Conservation (phyloP, 2,797 vertebrate genomes). For the Sarcophilus harrisii region DNA sequence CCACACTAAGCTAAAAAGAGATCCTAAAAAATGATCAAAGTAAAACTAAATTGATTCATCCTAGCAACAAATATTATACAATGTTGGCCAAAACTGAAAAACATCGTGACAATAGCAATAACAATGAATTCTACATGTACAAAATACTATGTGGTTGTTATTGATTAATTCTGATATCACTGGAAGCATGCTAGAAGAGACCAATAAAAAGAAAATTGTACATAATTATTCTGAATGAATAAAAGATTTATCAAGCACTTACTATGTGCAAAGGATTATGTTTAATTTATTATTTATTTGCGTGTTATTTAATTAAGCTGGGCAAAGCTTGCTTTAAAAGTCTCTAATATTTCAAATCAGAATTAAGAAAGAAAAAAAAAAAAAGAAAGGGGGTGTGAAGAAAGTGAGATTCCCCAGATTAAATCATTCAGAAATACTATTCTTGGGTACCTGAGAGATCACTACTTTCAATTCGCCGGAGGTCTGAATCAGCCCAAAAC, state of each 20-base stretch:
- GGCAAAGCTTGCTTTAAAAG: not conserved
- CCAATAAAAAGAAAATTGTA: not conserved
- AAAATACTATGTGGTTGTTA: not conserved
- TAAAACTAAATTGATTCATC: not conserved
- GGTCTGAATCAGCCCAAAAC: conserved; percentile 98
- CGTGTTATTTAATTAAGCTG: too few species aligned
- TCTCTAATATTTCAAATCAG: not conserved
- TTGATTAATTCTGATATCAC: not conserved
- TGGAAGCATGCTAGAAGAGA: not conserved
- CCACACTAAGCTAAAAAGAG: not conserved
- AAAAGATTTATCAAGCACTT: not conserved
- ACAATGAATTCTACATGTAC: not conserved
- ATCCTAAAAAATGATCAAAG: not conserved
- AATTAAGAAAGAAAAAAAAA: not conserved
- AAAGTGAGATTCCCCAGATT: conserved; percentile 63
- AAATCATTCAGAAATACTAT: conserved; percentile 70
- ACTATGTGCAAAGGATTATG: not conserved
- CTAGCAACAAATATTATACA: not conserved
- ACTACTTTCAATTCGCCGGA: conserved; percentile 97
- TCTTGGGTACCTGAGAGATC: conserved; percentile 94
- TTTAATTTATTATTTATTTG: not conserved
- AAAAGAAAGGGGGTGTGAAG: conserved; percentile 47
- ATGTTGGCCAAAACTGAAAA: not conserved
- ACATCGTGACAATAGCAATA: not conserved
- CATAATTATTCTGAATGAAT: not conserved